These are phyloP conservation scores for Periparus ater DNA, from an alignment of 2,797 vertebrate species.

Conservation along the genomic window DNA sequence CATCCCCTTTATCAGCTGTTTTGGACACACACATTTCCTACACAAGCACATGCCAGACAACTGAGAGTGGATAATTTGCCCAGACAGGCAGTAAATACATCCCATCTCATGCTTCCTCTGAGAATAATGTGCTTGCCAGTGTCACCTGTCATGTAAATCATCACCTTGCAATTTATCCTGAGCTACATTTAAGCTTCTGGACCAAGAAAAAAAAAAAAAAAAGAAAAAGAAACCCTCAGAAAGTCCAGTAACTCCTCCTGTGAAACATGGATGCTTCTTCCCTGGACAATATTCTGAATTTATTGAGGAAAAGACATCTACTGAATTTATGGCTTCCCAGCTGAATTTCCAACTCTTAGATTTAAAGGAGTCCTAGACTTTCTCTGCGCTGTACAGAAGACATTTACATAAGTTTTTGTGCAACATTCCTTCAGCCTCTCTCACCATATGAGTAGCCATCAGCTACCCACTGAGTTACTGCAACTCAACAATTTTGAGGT, in stretches of 20 bases:
- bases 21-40: not conserved
- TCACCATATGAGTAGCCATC: not conserved
- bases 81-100: slow-evolving; percentile 58
- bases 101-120: not conserved
- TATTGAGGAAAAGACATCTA: not conserved
- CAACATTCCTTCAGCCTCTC: not conserved
- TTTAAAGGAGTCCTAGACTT: slow-evolving; percentile 15
- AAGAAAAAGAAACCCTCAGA: not conserved
- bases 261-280: not conserved
- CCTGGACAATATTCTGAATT: not conserved
- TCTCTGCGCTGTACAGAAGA: not conserved
- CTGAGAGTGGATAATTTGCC: slow-evolving; percentile 38
- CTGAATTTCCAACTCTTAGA: not conserved
- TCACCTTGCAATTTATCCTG: slow-evolving; percentile 29
- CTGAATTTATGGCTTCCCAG: not conserved
- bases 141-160: slow-evolving; percentile 57
- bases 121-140: slow-evolving; percentile 30
- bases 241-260: not conserved
- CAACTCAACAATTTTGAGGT: not conserved
- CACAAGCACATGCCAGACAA: slow-evolving; percentile 14
- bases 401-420: slow-evolving; percentile 15
- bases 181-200: not conserved
- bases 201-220: not conserved
- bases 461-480: not conserved
- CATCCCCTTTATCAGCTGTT: not conserved